A percentile compares a stretch with the other conserved stretches of the same genome.
Evolutionary conservation across 2,113 vertebrate species (phyloP).

Genomic region (Phocoena phocoena): DNA sequence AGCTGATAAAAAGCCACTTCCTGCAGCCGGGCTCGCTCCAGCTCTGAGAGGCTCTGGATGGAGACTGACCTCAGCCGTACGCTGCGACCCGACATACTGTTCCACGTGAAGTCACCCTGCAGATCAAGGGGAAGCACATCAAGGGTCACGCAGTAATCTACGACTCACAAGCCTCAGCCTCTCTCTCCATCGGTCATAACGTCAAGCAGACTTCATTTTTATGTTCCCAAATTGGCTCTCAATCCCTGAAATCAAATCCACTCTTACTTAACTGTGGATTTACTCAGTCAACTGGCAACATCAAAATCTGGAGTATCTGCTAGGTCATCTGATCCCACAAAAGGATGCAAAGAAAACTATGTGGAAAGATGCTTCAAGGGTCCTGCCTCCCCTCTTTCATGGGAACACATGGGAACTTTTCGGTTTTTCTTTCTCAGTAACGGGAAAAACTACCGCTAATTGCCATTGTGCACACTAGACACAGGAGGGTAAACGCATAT

Average conservation of each 20-base stretch:
- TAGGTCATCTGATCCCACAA: not conserved
- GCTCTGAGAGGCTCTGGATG: slow-evolving; percentile 95
- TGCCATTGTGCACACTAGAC: not conserved
- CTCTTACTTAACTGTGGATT: not conserved
- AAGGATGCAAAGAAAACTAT: not conserved
- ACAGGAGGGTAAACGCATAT: accelerated
- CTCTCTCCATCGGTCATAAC: slow-evolving; percentile 34
- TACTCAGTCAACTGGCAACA: not conserved
- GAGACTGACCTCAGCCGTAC: slow-evolving; percentile 94
- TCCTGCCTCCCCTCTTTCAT: not conserved
- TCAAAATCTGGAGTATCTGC: not conserved
- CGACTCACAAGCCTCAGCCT: slow-evolving; percentile 61
- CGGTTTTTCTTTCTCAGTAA: not conserved
- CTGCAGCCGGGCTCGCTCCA: slow-evolving; percentile 95
- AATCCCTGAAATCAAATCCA: not conserved
- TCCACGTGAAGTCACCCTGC: slow-evolving; percentile 97
- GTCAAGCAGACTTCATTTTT: not conserved
- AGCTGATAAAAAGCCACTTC: slow-evolving; percentile 95
- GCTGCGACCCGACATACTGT: slow-evolving; percentile 92
- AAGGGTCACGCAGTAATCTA: slow-evolving; percentile 59
- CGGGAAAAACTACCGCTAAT: not conserved
- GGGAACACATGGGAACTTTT: not conserved
- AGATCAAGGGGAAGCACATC: slow-evolving; percentile 79
- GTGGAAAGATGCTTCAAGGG: not conserved
- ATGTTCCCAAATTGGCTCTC: not conserved